phyloP scores from a whole-genome alignment of 2,113 vertebrate species.

The Forbesichthys agassizii region DNA sequence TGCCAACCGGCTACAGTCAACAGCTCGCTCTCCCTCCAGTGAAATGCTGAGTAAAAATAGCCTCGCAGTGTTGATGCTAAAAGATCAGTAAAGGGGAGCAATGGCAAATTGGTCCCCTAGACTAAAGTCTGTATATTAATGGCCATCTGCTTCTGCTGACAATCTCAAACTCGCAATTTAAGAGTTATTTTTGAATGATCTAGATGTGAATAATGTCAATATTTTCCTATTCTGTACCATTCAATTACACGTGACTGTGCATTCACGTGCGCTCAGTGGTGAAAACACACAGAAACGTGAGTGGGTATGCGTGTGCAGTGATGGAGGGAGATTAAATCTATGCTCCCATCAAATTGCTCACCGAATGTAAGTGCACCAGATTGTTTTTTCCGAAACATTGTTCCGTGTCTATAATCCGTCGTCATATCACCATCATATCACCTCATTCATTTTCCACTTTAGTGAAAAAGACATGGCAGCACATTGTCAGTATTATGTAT shows the following conservation, averaged over 20 bases:
- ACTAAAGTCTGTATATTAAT: constrained; percentile 13
- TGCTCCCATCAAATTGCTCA: not conserved
- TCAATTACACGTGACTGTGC: constrained; percentile 34
- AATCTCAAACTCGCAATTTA: constrained; percentile 5
- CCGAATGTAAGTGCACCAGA: too few species aligned
- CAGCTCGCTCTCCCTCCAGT: constrained; percentile 9
- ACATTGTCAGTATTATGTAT: too few species aligned
- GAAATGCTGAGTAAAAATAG: constrained; percentile 32
- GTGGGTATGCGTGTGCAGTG: not conserved
- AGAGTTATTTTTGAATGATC: constrained; percentile 25
- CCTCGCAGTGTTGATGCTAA: constrained; percentile 10
- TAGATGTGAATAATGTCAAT: not conserved
- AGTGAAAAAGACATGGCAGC: too few species aligned
- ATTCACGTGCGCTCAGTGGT: constrained; percentile 42
- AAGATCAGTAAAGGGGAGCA: constrained; percentile 25
- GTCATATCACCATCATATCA: too few species aligned
- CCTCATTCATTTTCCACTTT: too few species aligned
- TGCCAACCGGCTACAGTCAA: not conserved
- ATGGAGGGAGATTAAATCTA: not conserved
- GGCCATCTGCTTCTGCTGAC: constrained; percentile 23
- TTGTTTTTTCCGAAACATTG: too few species aligned
- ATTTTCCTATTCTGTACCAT: constrained; percentile 23
- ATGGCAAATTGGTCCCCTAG: constrained; percentile 13
- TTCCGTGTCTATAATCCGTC: too few species aligned
- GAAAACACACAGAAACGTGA: not conserved